Conservation (phyloP, 2,797 vertebrate genomes). For the Sphenodon punctatus region DNA sequence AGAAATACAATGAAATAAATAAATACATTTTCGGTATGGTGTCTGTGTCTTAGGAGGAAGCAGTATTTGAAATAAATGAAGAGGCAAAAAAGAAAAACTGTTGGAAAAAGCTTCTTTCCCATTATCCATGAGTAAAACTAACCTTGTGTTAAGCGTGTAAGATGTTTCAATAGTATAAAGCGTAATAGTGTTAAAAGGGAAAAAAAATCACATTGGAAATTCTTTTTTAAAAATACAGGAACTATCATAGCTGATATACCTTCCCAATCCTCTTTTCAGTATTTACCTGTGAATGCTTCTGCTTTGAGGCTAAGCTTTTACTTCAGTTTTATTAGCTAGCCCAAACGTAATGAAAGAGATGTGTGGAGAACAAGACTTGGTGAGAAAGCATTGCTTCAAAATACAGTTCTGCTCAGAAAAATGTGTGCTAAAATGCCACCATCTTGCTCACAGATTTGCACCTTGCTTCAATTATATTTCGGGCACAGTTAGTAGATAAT, state of each 20-base stretch:
- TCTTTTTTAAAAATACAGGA: not conserved
- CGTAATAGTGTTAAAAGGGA: not conserved
- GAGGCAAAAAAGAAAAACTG: not conserved
- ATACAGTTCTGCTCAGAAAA: not conserved
- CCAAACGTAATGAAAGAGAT: not conserved
- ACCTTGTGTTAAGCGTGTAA: not conserved
- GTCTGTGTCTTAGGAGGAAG: conserved; percentile 9
- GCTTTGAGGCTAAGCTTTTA: not conserved
- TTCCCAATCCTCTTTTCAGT: not conserved
- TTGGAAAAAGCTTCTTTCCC: not conserved
- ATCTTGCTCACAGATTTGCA: not conserved
- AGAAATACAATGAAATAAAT: too few species aligned
- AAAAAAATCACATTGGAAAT: not conserved
- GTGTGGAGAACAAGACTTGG: not conserved
- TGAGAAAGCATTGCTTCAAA: not conserved
- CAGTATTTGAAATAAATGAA: not conserved
- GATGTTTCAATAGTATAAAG: not conserved
- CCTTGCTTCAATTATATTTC: too few species aligned
- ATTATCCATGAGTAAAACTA: not conserved
- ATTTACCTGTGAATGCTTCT: not conserved
- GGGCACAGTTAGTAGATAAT: too few species aligned
- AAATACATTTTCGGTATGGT: not conserved
- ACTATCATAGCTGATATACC: not conserved
- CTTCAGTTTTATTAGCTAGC: too few species aligned
- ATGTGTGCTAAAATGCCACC: not conserved